These are phyloP conservation scores for Xestia rhomboidea DNA, from an alignment of 2,888 invertebrate species.

Conservation along the genomic window DNA sequence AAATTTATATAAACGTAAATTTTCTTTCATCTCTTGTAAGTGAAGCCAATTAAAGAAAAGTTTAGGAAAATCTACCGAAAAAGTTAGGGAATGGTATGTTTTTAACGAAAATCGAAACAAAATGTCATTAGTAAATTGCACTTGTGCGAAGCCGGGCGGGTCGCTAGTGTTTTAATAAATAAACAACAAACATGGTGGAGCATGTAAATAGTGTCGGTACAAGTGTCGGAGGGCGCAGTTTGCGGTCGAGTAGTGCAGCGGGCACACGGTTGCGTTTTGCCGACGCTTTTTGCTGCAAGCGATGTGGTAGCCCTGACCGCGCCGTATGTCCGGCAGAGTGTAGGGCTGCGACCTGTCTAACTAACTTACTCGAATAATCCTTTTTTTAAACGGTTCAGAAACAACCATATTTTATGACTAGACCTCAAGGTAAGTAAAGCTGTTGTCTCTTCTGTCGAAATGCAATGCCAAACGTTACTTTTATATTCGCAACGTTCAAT, in stretches of 20 bases:
- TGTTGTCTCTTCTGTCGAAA: background rate
- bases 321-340: constrained; percentile 51
- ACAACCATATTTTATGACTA: background rate
- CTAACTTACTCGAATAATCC: background rate
- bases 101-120: background rate
- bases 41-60: background rate
- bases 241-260: constrained; percentile 82
- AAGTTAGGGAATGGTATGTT: background rate
- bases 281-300: constrained; percentile 79
- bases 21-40: too few species aligned
- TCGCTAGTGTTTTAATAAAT: constrained; percentile 23
- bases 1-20: too few species aligned
- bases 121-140: background rate
- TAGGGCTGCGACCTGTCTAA: constrained; percentile 48
- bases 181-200: constrained; percentile 34
- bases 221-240: constrained; percentile 79
- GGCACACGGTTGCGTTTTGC: constrained; percentile 76
- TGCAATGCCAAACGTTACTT: background rate
- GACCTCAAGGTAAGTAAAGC: background rate
- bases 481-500: background rate
- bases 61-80: background rate
- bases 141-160: background rate
- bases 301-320: constrained; percentile 65
- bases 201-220: constrained; percentile 65
- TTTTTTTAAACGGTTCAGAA: background rate